These are phyloP conservation scores for Drosophila colorata DNA, from an alignment of 2,888 invertebrate genomes.

Conservation along the genomic window DNA sequence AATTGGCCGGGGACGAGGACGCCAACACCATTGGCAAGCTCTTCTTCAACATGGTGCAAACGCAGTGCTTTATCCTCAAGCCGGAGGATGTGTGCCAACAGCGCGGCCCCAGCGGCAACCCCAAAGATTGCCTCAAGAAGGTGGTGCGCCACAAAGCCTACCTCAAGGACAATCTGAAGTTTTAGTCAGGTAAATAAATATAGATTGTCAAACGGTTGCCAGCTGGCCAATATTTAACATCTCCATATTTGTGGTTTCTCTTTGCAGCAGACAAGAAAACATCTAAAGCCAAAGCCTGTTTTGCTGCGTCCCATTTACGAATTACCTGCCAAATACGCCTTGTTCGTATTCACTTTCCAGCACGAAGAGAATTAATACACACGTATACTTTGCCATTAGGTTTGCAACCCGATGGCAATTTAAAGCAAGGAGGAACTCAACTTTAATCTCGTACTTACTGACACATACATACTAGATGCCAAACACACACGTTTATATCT, in stretches of 20 bases:
- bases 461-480: slow-evolving; percentile 20
- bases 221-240: not conserved
- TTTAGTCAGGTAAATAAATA: slow-evolving; percentile 68
- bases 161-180: slow-evolving; percentile 89
- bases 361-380: not conserved
- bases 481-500: slow-evolving; percentile 4
- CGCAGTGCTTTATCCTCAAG: slow-evolving; percentile 95
- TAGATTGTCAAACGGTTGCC: too few species aligned
- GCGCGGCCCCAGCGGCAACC: slow-evolving; percentile 91
- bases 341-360: slow-evolving; percentile 1
- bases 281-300: slow-evolving; percentile 7
- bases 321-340: slow-evolving; percentile 35
- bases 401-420: slow-evolving; percentile 47
- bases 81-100: slow-evolving; percentile 91
- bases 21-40: slow-evolving; percentile 96
- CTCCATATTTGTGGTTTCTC: not conserved
- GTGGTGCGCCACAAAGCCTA: slow-evolving; percentile 90
- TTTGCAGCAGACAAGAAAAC: not conserved
- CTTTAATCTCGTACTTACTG: slow-evolving; percentile 34
- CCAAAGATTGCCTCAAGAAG: slow-evolving; percentile 87
- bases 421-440: slow-evolving; percentile 23
- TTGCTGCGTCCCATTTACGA: slow-evolving; percentile 13
- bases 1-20: slow-evolving; percentile 93
- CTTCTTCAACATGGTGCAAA: slow-evolving; percentile 98
- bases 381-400: slow-evolving; percentile 22